Conservation (phyloP, 2,888 invertebrate species). For the Synergus japonicus region DNA sequence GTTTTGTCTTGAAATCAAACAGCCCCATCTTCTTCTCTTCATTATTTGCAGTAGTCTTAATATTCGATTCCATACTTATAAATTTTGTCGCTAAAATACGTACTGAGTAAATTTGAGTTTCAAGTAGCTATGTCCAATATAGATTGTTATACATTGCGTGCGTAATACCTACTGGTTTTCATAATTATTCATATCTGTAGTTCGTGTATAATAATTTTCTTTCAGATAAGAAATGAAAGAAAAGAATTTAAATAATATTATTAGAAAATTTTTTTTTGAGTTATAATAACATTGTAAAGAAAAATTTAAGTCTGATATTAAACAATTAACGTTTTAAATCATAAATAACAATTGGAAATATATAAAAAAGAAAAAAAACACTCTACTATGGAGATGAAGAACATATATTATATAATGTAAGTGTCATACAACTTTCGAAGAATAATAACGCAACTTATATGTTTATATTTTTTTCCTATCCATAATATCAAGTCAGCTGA, state of each 20-base stretch:
- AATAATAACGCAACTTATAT: background rate
- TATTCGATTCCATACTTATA: background rate
- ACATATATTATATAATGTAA: too few species aligned
- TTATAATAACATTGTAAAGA: background rate
- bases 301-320: too few species aligned
- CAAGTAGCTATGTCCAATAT: background rate
- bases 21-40: background rate
- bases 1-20: slow-evolving; percentile 13
- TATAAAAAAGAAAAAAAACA: too few species aligned
- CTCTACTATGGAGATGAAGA: too few species aligned
- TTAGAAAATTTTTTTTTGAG: background rate
- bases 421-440: background rate
- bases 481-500: background rate
- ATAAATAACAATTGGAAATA: too few species aligned
- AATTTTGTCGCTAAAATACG: background rate
- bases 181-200: background rate
- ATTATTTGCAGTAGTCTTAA: background rate
- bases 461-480: background rate
- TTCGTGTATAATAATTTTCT: background rate
- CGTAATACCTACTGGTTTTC: background rate
- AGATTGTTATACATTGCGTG: background rate
- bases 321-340: too few species aligned
- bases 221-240: background rate
- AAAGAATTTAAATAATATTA: background rate
- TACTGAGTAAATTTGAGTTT: background rate